Conservation (phyloP, 2,113 vertebrate species). For the Saiga tatarica region DNA sequence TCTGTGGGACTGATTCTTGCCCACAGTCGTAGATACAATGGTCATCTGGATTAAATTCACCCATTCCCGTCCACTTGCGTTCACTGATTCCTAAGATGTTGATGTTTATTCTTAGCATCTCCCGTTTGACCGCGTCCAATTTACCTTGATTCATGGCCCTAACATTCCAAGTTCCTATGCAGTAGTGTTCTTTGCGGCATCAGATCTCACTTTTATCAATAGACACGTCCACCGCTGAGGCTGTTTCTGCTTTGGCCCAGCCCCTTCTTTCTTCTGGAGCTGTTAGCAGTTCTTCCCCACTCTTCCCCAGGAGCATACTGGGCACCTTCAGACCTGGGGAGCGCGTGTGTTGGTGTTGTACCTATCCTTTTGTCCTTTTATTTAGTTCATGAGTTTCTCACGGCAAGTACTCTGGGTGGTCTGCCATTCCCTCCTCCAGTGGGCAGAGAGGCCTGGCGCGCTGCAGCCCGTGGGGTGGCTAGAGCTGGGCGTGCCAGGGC, state of each 20-base stretch:
- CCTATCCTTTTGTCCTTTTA: rapidly evolving
- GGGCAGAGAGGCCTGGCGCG: not conserved
- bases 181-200: rapidly evolving
- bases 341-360: rapidly evolving
- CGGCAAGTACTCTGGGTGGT: rapidly evolving
- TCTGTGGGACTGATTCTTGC: not conserved
- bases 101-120: not conserved
- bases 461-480: not conserved
- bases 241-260: not conserved
- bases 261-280: not conserved
- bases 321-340: not conserved
- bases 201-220: not conserved
- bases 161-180: not conserved
- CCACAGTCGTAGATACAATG: rapidly evolving
- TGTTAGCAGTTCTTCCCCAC: rapidly evolving
- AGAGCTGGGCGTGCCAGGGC: rapidly evolving
- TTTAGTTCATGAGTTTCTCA: rapidly evolving
- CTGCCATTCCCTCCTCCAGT: not conserved
- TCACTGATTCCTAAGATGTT: not conserved
- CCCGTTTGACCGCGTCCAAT: not conserved
- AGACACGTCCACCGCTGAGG: rapidly evolving
- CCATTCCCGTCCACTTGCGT: not conserved
- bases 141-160: not conserved
- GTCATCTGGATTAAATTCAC: not conserved
- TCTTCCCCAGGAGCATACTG: rapidly evolving